Percentiles rank a stretch among this genome's conserved stretches.
Evolutionary conservation across 92 coral and sea anemone species (phyloP).

Genomic region (Porites rus): DNA sequence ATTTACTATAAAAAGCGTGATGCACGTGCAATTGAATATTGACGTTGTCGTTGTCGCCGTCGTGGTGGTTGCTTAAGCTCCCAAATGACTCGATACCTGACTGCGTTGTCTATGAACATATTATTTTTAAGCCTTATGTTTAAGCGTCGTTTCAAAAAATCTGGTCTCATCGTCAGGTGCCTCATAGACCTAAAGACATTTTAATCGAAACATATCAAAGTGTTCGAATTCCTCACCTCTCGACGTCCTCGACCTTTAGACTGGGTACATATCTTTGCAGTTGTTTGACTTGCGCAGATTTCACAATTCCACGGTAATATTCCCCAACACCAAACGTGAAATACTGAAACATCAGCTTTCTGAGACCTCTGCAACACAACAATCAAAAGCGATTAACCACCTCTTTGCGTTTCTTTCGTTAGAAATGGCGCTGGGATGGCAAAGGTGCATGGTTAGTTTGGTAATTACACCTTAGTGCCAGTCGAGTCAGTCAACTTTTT

Average conservation of each 20-base stretch:
- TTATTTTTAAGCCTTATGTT: too few species aligned
- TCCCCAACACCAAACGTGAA: slow-evolving; percentile 93
- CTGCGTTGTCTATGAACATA: too few species aligned
- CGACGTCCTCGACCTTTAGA: slow-evolving; percentile 76
- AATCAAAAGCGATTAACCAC: background rate
- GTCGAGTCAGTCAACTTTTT: too few species aligned
- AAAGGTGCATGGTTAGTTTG: background rate
- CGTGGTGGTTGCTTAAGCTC: too few species aligned
- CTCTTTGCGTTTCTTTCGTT: background rate
- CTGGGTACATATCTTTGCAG: slow-evolving; percentile 90
- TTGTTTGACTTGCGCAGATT: slow-evolving; percentile 91
- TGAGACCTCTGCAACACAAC: slow-evolving; percentile 78
- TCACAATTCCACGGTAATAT: slow-evolving; percentile 86
- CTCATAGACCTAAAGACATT: too few species aligned
- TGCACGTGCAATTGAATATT: too few species aligned
- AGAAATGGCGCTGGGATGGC: background rate
- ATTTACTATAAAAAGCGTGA: too few species aligned
- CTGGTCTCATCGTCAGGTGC: too few species aligned
- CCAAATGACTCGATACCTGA: too few species aligned
- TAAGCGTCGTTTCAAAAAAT: too few species aligned
- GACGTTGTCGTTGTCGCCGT: too few species aligned
- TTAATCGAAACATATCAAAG: background rate
- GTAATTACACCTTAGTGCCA: too few species aligned
- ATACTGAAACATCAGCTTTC: slow-evolving; percentile 78
- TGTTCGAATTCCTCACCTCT: slow-evolving; percentile 71